A percentile compares a stretch with the other conserved stretches of the same genome.
phyloP scores from a whole-genome alignment of 2,797 vertebrate genomes.

The Borostomias antarcticus region DNA sequence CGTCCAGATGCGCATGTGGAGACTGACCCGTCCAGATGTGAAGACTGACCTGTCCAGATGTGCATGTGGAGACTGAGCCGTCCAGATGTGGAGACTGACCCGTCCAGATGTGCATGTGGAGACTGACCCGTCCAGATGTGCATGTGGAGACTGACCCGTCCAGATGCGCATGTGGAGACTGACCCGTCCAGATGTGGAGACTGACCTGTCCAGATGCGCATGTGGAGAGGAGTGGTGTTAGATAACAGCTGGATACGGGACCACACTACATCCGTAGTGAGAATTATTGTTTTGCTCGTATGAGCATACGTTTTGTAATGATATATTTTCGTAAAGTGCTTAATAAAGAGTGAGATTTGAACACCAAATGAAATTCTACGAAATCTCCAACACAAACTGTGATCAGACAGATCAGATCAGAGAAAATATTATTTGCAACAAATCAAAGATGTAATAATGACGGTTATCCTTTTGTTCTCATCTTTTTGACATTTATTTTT shows the following conservation, averaged over 20 bases:
- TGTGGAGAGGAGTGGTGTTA: constrained; percentile 3
- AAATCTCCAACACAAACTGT: constrained; percentile 24
- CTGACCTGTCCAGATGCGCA: constrained; percentile 15
- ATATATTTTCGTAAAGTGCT: constrained; percentile 55
- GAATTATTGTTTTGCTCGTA: constrained; percentile 29
- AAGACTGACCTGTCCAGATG: too few relatives aligned
- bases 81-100: too few relatives aligned
- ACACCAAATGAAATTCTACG: constrained; percentile 9
- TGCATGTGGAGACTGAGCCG: too few relatives aligned
- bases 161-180: too few relatives aligned
- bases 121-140: too few relatives aligned
- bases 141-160: too few relatives aligned
- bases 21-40: too few relatives aligned
- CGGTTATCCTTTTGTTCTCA: constrained; percentile 19
- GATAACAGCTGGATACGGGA: constrained; percentile 31
- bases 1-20: too few relatives aligned
- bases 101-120: too few relatives aligned
- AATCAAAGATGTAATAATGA: neutral
- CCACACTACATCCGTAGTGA: constrained; percentile 28
- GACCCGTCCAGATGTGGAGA: too few relatives aligned
- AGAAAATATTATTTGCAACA: constrained; percentile 25
- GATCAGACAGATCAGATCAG: constrained; percentile 12
- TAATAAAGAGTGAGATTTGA: neutral
- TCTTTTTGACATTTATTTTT: constrained; percentile 55
- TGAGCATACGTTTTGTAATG: constrained; percentile 27